Percentiles rank a stretch among this genome's conserved stretches.
Conservation (phyloP, 2,797 vertebrate species). For the Vespertilio murinus region DNA sequence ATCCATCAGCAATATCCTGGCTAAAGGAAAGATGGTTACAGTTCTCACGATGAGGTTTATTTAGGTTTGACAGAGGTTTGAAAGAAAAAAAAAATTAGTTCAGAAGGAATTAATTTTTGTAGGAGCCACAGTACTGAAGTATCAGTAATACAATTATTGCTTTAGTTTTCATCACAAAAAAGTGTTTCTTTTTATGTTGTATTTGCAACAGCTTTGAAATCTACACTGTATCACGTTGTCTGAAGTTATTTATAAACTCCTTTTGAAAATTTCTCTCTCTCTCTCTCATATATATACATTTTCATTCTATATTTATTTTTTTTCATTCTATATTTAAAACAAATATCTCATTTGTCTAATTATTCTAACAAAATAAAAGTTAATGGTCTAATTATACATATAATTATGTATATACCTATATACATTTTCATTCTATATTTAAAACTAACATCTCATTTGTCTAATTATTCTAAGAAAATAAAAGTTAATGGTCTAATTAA, state of each 20-base stretch:
- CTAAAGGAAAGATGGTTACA: not conserved
- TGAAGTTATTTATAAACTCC: not conserved
- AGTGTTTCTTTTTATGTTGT: not conserved
- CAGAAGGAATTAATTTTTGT: not conserved
- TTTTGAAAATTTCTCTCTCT: not conserved
- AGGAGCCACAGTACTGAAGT: not conserved
- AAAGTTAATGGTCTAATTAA: not conserved
- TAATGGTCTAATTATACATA: too few species aligned
- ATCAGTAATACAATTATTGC: not conserved
- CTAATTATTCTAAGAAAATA: not conserved
- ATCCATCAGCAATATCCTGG: not conserved
- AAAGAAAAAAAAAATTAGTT: not conserved
- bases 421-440: not conserved
- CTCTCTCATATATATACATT: not conserved
- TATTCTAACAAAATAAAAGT: not conserved
- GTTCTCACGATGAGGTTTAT: not conserved
- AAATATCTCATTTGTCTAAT: not conserved
- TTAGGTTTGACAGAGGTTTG: not conserved
- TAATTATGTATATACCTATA: not conserved
- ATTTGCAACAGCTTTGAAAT: not conserved
- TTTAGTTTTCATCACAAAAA: not conserved
- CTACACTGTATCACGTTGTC: not conserved
- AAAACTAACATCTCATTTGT: not conserved
- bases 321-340: not conserved
- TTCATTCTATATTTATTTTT: too few species aligned